Percentiles rank a stretch among this genome's conserved stretches.
phyloP scores from a whole-genome alignment of 2,888 invertebrate genomes.

The Leptopilina myrica region DNA sequence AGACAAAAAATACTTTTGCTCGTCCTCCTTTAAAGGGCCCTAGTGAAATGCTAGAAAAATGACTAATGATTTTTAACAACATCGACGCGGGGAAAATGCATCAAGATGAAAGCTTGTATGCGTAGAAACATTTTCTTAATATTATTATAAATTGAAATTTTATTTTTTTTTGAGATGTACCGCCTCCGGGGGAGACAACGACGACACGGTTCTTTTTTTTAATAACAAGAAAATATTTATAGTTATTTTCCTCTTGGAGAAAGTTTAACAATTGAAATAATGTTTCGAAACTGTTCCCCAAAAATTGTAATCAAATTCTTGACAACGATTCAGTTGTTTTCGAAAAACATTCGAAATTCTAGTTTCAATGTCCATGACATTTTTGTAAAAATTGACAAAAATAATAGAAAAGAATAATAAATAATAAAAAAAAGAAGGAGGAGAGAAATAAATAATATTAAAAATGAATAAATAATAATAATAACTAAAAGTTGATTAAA shows the following conservation, averaged over 20 bases:
- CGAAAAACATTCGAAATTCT: no score
- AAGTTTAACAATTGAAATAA: background rate
- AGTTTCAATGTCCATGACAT: no score
- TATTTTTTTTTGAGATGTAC: background rate
- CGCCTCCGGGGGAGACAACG: background rate
- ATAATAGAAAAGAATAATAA: no score
- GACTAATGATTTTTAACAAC: slow-evolving; percentile 69
- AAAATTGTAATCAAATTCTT: no score
- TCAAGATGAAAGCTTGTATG: slow-evolving; percentile 46
- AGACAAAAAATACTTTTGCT: slow-evolving; percentile 65
- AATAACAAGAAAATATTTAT: background rate
- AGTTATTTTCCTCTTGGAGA: background rate
- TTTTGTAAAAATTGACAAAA: no score
- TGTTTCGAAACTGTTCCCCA: no score
- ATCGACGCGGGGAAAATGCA: slow-evolving; percentile 57
- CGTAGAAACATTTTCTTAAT: slow-evolving; percentile 44
- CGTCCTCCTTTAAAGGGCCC: slow-evolving; percentile 53
- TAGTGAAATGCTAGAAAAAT: slow-evolving; percentile 62
- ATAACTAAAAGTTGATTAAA: slow-evolving; percentile 27
- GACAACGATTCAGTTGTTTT: no score
- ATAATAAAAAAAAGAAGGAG: no score
- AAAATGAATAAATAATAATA: no score
- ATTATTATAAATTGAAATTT: slow-evolving; percentile 17
- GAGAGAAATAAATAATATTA: no score
- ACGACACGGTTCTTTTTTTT: background rate